Conservation (phyloP, 2,888 invertebrate genomes). For the Leptogaster cylindrica region DNA sequence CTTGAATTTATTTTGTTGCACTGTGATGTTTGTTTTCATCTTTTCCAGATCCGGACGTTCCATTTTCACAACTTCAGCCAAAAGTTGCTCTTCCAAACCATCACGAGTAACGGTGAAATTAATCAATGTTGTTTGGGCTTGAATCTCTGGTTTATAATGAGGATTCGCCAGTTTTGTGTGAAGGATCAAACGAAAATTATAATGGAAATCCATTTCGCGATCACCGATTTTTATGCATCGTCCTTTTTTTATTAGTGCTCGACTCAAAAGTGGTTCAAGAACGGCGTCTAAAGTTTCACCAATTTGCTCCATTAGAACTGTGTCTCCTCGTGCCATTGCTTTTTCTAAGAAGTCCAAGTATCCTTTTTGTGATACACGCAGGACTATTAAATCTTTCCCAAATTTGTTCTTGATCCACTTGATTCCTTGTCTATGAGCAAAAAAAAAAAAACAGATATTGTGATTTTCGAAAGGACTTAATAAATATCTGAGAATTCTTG, state of each 20-base stretch:
- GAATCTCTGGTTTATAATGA: conserved; percentile 97
- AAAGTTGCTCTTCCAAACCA: conserved; percentile 92
- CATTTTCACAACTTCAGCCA: conserved; percentile 92
- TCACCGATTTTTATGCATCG: conserved; percentile 83
- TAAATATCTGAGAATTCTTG: too few relatives aligned
- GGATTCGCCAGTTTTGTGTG: conserved; percentile 96
- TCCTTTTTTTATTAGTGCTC: conserved; percentile 89
- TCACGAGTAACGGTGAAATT: conserved; percentile 96
- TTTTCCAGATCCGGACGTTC: conserved; percentile 92
- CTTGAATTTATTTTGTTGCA: conserved; percentile 94
- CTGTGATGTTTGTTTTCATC: conserved; percentile 82
- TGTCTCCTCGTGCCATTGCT: conserved; percentile 74
- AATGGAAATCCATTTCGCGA: conserved; percentile 88
- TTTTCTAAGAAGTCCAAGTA: conserved; percentile 85
- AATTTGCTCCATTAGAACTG: conserved; percentile 88
- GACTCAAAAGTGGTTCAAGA: conserved; percentile 85
- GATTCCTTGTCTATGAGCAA: conserved; percentile 73
- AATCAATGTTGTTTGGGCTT: conserved; percentile 93
- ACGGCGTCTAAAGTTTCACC: conserved; percentile 92
- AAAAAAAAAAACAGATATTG: conserved; percentile 2
- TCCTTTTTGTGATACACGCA: conserved; percentile 80
- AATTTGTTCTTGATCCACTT: conserved; percentile 95
- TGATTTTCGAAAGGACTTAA: too few relatives aligned
- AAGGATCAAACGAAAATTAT: conserved; percentile 80
- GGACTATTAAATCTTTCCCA: conserved; percentile 73